These are phyloP conservation scores for Sphaeridia pumilis DNA, from an alignment of 2,888 invertebrate species.

Conservation along the genomic window DNA sequence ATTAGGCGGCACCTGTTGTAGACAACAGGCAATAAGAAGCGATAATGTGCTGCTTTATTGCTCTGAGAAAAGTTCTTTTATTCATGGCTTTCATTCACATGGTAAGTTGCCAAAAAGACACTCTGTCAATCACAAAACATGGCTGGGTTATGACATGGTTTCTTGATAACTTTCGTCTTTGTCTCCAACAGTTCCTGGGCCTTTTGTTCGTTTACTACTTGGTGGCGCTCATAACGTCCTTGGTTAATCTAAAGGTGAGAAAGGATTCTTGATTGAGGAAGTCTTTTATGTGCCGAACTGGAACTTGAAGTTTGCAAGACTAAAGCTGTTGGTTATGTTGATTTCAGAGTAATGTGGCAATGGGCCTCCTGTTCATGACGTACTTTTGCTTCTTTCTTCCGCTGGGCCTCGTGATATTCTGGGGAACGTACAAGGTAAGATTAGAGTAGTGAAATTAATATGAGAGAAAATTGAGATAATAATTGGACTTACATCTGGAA, in stretches of 20 bases:
- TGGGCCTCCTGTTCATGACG: slow-evolving; percentile 15
- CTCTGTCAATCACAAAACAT: not conserved
- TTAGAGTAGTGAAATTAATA: too few species aligned
- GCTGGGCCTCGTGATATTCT: slow-evolving; percentile 13
- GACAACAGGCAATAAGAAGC: not conserved
- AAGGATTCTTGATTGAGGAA: too few species aligned
- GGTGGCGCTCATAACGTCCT: slow-evolving; percentile 7
- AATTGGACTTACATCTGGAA: not conserved
- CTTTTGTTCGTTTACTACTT: slow-evolving; percentile 15
- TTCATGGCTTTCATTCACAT: slow-evolving; percentile 15
- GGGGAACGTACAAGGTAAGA: slow-evolving; percentile 11
- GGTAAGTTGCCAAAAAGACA: slow-evolving; percentile 5
- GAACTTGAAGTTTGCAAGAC: too few species aligned
- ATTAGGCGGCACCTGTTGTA: not conserved
- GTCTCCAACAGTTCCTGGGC: slow-evolving; percentile 12
- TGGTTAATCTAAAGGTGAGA: slow-evolving; percentile 13
- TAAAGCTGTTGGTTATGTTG: too few species aligned
- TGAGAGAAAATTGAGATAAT: slow-evolving; percentile 2
- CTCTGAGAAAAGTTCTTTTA: slow-evolving; percentile 14
- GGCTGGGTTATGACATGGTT: not conserved
- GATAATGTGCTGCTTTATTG: slow-evolving; percentile 16
- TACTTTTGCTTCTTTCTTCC: slow-evolving; percentile 16
- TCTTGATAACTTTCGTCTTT: not conserved
- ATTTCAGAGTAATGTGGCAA: slow-evolving; percentile 2
- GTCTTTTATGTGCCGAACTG: too few species aligned